These are phyloP conservation scores for Papilio elwesi DNA, from an alignment of 2,888 invertebrate genomes.

Conservation along the genomic window DNA sequence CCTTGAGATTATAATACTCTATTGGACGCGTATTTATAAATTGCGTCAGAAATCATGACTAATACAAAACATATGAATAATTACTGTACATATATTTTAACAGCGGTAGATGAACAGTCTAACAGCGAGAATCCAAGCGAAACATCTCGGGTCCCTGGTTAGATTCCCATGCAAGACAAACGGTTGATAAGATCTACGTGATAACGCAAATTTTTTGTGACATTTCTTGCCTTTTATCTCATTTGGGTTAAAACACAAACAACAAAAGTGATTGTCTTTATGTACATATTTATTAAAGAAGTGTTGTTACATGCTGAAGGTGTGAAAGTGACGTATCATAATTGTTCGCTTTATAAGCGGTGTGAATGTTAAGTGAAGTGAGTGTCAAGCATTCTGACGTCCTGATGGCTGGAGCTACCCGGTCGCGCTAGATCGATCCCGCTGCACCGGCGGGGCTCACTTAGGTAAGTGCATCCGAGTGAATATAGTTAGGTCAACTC, in stretches of 20 bases:
- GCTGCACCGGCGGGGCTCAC: slow-evolving; percentile 49
- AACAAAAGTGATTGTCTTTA: neutral
- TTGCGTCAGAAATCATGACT: neutral
- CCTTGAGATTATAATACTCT: slow-evolving; percentile 29
- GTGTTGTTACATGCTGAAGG: slow-evolving; percentile 7
- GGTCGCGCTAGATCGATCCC: slow-evolving; percentile 76
- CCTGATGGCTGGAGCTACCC: slow-evolving; percentile 60
- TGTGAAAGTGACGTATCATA: slow-evolving; percentile 28
- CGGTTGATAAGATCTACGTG: too few species aligned
- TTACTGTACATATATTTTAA: too few species aligned
- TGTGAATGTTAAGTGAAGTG: slow-evolving; percentile 58
- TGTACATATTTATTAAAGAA: neutral
- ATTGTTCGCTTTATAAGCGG: slow-evolving; percentile 38
- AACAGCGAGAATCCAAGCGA: too few species aligned
- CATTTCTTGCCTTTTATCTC: neutral
- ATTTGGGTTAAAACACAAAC: neutral
- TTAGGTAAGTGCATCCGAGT: slow-evolving; percentile 45
- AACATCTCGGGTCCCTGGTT: too few species aligned
- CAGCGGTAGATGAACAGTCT: too few species aligned
- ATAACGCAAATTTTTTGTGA: too few species aligned
- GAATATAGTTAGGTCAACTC: slow-evolving; percentile 39
- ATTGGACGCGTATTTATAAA: slow-evolving; percentile 13
- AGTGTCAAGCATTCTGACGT: slow-evolving; percentile 54
- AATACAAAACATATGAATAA: neutral
- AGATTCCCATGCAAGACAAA: too few species aligned